Percentiles rank a stretch among this genome's conserved stretches.
Evolutionary conservation across 2,797 vertebrate species (phyloP).

Genomic region (Pipistrellus pygmaeus): DNA sequence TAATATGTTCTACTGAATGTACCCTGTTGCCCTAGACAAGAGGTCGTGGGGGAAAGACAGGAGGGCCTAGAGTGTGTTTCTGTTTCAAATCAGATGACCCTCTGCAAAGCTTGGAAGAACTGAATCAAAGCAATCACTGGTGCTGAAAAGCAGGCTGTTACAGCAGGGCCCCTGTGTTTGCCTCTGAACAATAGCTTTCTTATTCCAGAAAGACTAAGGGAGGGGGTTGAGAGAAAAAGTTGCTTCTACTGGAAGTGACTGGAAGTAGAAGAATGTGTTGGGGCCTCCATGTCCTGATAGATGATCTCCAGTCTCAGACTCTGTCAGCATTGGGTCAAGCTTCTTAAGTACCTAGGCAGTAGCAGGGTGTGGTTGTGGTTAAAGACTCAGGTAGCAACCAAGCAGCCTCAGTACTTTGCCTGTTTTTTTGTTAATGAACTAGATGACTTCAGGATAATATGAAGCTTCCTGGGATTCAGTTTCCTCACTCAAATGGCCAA

Average conservation of each 20-base stretch:
- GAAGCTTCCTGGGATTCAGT: neutral
- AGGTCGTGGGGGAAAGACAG: neutral
- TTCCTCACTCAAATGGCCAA: neutral
- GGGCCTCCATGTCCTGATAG: neutral
- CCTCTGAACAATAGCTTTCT: conserved; percentile 59
- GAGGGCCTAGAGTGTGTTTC: neutral
- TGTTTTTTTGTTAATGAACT: neutral
- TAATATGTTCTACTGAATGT: neutral
- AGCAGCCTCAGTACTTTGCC: neutral
- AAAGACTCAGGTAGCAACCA: neutral
- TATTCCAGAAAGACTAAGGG: neutral
- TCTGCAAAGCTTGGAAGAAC: neutral
- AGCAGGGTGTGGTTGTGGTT: neutral
- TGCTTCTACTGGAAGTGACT: neutral
- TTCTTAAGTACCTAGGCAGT: neutral
- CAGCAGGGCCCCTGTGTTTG: neutral
- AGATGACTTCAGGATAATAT: neutral
- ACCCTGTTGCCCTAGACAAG: neutral
- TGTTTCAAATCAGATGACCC: neutral
- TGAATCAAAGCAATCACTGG: neutral
- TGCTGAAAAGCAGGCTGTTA: neutral
- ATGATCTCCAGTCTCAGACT: neutral
- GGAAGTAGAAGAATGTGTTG: neutral
- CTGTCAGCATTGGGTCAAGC: accelerated
- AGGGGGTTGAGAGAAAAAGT: neutral